Evolutionary conservation across 2,888 invertebrate species (phyloP), one percentile per base, ranked within the genome.

Genomic region (Cataglyphis cursor): DNA sequence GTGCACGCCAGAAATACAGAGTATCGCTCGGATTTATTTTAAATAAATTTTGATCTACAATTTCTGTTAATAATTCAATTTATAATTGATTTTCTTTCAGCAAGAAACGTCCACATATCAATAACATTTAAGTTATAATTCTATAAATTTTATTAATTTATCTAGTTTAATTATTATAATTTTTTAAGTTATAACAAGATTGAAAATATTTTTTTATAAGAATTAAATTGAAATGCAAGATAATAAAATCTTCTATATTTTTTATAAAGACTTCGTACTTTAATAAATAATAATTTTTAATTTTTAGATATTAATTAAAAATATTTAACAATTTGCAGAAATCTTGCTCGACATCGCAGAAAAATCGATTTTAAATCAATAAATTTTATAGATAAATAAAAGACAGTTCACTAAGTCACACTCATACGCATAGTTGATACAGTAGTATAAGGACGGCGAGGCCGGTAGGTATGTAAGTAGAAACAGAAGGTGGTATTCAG

Each of bases 401-500:
- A 35, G 3, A 4, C 10, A 73, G 10, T 38, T 10, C 18, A 68
- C 10, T 31, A n/a, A n/a, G 12, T 9, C 15, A 59, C 21, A 73
- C 5, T 18, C 21, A 0, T 70, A 31, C 57, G 31, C 72, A 24
- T 21, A 21, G 35, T n/a, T 28, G 31, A 57, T 48, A 41, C 73
- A 80, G 51, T 74, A 74, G 59, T 59, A 59, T 35, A 59, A 80
- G 44, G 12, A 59, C 41, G 44, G 75, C 44, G 59, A 59, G 57
- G 48, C 57, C 68, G 62, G 64, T 80, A 70, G 28, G 18, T 31
- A 51, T 51, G 70, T 81, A 81, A 82, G 81, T 82, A 61, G 81
- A 81, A 82, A 51, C 68, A 57, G 64, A 51, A 59, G 82, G 21
- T 65, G 31, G 48, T 54, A 70, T n/a, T 80, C 82, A 83, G 81